These are phyloP conservation scores for Metalampra italica DNA, from an alignment of 2,888 invertebrate genomes.

Conservation along the genomic window DNA sequence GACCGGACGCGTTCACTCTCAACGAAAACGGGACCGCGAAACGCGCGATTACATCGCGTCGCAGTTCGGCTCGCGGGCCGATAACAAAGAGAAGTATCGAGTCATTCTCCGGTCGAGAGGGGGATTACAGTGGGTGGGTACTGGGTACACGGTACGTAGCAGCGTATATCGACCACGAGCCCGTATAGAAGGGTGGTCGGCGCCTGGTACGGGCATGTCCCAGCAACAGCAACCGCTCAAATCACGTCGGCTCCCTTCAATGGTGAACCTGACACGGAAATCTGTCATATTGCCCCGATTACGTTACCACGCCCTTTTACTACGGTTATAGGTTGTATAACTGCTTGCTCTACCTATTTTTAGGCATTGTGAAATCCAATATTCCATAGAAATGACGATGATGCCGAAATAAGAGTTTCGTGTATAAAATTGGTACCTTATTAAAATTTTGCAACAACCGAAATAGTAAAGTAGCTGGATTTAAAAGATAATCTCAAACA, in stretches of 20 bases:
- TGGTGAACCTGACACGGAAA: constrained; percentile 42
- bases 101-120: constrained; percentile 28
- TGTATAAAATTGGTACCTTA: neutral
- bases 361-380: constrained; percentile 4
- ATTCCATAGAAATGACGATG: neutral
- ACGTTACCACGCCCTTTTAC: constrained; percentile 12
- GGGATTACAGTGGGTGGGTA: constrained; percentile 20
- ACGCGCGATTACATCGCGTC: constrained; percentile 34
- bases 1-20: constrained; percentile 61
- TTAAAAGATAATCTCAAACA: constrained; percentile 52
- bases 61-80: constrained; percentile 30
- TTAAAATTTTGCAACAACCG: constrained; percentile 25
- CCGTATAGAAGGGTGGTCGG: constrained; percentile 47
- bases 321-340: neutral
- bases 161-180: constrained; percentile 46
- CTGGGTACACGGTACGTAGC: constrained; percentile 26
- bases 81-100: constrained; percentile 17
- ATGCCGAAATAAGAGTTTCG: neutral
- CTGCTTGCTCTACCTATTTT: constrained; percentile 7
- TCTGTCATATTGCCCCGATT: constrained; percentile 35
- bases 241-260: constrained; percentile 53
- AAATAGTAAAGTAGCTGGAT: constrained; percentile 29
- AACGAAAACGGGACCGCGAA: constrained; percentile 44
- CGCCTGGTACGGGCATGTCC: constrained; percentile 63
- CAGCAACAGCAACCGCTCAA: constrained; percentile 42